Base-by-base conservation (phyloP, 2,888 invertebrate genomes). In the Adelphocoris suturalis region DNA sequence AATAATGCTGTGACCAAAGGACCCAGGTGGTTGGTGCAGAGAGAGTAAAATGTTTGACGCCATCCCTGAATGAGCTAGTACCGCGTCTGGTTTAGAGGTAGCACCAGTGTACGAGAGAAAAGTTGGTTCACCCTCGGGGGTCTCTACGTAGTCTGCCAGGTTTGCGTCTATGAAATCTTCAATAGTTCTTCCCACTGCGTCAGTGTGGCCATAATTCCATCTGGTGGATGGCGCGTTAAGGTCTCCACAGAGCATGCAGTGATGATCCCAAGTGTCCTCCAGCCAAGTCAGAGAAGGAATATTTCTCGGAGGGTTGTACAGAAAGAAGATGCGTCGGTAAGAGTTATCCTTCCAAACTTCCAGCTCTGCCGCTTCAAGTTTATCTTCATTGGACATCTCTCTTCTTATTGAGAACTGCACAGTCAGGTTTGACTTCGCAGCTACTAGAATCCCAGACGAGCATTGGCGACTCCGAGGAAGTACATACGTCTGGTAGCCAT, bases 401-500 rank as follows among this genome's bases (percentile, higher is more conserved):
- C 47, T 82, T 48, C 82, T 46, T 11, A 82, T 82, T 82, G 46
- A n/a, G 47, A 82, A 82, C 48, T 82, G 48, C 52, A 82, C 52
- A 46, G 52, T 82, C 48, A 82, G 48, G 14, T 28, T 19, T 13
- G 82, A 82, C 52, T 82, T 82, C 46, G 82, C 82, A 46, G 82
- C 82, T 13, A 82, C 46, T 16, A 82, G n/a, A n/a, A 82, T 52
- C 13, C 82, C 82, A 9, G 82, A 82, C 47, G 82, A 46, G 82
- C 46, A 46, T 48, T 82, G 48, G 12, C 82, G 47, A 27, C 27
- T 16, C 47, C 82, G 47, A 27, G 46, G 82, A 52, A 82, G 48
- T 9, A 82, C 19, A 19, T 82, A 82, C 11, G 82, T 82, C 48
- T 82, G 82, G 82, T 82, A 82, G 82, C 82, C 82, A 16, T 82